These are phyloP conservation scores for Mycteria americana DNA, from an alignment of 2,797 vertebrate genomes.

Conservation along the genomic window DNA sequence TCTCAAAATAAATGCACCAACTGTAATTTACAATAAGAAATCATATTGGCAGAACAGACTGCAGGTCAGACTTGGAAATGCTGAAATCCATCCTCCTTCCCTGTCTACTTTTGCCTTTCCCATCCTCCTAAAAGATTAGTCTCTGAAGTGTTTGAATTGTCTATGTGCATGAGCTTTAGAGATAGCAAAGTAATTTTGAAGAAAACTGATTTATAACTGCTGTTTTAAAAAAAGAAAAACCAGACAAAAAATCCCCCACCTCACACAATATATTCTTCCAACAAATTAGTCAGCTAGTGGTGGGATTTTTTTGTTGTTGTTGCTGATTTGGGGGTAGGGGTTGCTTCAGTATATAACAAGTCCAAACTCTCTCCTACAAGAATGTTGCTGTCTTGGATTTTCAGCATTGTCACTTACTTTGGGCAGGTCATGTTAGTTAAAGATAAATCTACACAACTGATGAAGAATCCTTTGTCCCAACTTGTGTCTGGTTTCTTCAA, in stretches of 20 bases:
- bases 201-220: neutral
- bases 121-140: neutral
- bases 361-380: neutral
- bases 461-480: neutral
- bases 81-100: neutral
- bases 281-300: neutral
- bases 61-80: neutral
- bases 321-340: neutral
- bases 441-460: neutral
- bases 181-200: neutral
- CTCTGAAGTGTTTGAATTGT: neutral
- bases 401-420: neutral
- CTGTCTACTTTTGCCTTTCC: neutral
- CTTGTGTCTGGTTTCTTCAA: neutral
- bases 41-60: neutral
- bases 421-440: neutral
- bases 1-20: neutral
- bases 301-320: neutral
- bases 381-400: neutral
- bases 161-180: neutral
- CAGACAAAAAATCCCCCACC: too few relatives aligned
- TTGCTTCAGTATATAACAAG: neutral
- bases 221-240: neutral
- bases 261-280: neutral
- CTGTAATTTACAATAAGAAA: neutral